These are phyloP conservation scores for Penaeus monodon DNA, from an alignment of 2,888 invertebrate genomes.

Conservation along the genomic window DNA sequence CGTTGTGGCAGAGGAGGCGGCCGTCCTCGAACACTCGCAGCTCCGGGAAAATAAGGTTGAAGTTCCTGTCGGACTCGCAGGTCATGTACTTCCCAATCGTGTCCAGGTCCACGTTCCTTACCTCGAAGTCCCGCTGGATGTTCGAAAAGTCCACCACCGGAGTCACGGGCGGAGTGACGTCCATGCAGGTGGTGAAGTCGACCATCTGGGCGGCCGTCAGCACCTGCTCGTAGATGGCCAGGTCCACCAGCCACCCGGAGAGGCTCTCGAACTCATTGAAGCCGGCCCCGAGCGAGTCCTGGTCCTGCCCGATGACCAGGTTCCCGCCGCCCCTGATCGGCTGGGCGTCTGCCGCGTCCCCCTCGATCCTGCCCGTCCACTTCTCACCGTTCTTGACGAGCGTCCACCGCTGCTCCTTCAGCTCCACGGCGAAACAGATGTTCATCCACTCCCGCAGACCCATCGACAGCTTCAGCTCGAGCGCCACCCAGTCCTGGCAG, in stretches of 20 bases:
- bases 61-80: conserved; percentile 7
- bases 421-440: conserved; percentile 28
- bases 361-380: neutral
- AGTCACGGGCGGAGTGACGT: neutral
- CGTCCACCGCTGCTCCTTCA: neutral
- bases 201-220: neutral
- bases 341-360: neutral
- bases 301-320: conserved; percentile 38
- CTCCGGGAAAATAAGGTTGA: conserved; percentile 32
- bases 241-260: conserved; percentile 6
- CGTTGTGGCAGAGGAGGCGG: conserved; percentile 20
- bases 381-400: neutral
- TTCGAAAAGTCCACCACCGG: conserved; percentile 22
- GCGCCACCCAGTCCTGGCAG: conserved; percentile 1
- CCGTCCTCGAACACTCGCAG: conserved; percentile 17
- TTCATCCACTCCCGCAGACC: conserved; percentile 22
- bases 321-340: neutral
- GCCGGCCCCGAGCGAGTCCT: conserved; percentile 14
- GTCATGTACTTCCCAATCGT: neutral
- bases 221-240: conserved; percentile 11
- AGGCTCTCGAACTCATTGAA: conserved; percentile 25
- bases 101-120: conserved; percentile 9
- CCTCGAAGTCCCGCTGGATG: conserved; percentile 16
- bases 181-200: neutral
- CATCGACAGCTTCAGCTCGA: neutral